Evolutionary conservation across 2,888 invertebrate genomes (phyloP).

Genomic region (Crossocerus cetratus): DNA sequence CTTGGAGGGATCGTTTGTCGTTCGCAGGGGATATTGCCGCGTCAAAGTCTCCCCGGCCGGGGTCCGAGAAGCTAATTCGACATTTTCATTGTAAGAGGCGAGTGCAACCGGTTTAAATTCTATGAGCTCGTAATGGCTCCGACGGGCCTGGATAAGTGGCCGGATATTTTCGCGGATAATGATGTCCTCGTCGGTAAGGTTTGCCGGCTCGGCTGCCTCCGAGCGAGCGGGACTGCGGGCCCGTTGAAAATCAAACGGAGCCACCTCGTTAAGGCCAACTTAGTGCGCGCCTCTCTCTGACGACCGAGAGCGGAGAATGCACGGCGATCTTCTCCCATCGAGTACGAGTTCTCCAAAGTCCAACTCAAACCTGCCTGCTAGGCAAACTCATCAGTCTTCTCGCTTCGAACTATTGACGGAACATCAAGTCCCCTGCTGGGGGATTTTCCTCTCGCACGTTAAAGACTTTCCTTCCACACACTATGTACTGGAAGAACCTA

Average conservation of each 20-base stretch:
- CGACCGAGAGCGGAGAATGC: conserved; percentile 3
- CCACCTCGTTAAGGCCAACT: conserved; percentile 30
- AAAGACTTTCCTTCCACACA: no score
- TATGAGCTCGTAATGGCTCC: neutral
- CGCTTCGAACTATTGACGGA: conserved; percentile 26
- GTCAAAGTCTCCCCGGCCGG: conserved; percentile 7
- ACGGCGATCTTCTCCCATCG: conserved; percentile 11
- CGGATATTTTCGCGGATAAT: neutral
- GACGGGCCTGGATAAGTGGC: neutral
- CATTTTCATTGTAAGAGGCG: neutral
- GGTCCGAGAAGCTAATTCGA: conserved; percentile 22
- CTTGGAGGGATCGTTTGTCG: conserved; percentile 16
- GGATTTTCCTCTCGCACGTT: neutral
- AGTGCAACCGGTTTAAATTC: conserved; percentile 10
- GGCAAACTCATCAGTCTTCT: conserved; percentile 33
- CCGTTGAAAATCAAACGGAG: conserved; percentile 33
- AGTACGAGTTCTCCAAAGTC: conserved; percentile 20
- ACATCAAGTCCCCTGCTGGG: neutral
- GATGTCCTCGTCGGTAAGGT: neutral
- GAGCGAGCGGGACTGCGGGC: neutral
- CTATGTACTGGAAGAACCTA: no score
- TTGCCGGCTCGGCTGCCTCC: neutral
- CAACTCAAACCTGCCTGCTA: conserved; percentile 25
- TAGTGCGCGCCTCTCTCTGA: conserved; percentile 3
- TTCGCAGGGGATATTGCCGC: conserved; percentile 30